phyloP scores from a whole-genome alignment of 35 echinoderm and acorn worm species.

The Eucidaris tribuloides region DNA sequence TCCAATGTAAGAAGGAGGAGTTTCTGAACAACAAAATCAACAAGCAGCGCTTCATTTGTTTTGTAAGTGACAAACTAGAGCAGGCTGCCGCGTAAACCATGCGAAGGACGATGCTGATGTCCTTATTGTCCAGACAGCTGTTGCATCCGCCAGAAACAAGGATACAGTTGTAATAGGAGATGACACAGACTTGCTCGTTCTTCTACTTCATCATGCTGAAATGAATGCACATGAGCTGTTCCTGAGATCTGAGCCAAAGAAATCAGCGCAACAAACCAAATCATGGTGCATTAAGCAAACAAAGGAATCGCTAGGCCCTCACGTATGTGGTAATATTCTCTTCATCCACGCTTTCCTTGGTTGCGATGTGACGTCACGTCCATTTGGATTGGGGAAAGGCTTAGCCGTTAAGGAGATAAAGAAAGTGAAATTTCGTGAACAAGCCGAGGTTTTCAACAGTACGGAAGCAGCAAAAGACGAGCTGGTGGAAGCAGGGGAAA shows the following conservation, averaged over 20 bases:
- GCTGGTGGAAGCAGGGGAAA: too few species aligned
- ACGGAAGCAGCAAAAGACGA: too few species aligned
- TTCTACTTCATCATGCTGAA: too few species aligned
- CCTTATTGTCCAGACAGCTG: slow-evolving; percentile 1
- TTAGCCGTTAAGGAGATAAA: not conserved
- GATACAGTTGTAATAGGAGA: not conserved
- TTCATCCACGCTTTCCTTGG: slow-evolving; percentile 26
- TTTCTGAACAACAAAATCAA: not conserved
- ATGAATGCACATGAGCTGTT: not conserved
- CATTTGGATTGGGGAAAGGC: slow-evolving; percentile 9
- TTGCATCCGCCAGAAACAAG: not conserved
- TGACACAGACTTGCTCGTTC: slow-evolving; percentile 9
- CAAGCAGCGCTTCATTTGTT: not conserved
- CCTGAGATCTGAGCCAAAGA: not conserved
- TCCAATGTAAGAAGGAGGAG: slow-evolving; percentile 2
- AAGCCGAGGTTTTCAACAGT: too few species aligned
- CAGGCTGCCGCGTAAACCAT: not conserved
- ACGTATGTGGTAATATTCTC: not conserved
- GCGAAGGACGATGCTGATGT: slow-evolving; percentile 19
- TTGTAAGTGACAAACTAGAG: not conserved
- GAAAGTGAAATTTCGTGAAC: too few species aligned
- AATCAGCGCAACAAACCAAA: not conserved
- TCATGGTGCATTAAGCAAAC: not conserved
- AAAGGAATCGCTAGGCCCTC: not conserved
- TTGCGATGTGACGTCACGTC: slow-evolving; percentile 1